These are phyloP conservation scores for Bombus waltoni DNA, from an alignment of 1,140 invertebrate species.

Conservation along the genomic window DNA sequence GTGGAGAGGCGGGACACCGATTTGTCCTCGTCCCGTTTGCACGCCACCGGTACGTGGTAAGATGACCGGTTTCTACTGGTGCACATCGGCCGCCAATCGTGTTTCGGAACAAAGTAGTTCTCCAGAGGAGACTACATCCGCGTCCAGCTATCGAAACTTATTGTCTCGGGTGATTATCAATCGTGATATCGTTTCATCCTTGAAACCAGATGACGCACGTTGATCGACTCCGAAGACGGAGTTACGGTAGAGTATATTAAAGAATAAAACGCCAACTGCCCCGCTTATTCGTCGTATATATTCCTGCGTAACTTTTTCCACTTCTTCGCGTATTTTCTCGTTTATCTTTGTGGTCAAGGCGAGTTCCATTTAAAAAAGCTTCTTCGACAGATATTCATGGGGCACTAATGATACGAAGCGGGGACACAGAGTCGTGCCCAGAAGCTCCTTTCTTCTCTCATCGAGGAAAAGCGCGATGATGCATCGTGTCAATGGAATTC, in stretches of 20 bases:
- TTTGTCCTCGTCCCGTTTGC: conserved; percentile 66
- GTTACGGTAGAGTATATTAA: conserved; percentile 9
- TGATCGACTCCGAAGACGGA: background rate
- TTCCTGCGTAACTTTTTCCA: background rate
- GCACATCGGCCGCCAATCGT: conserved; percentile 38
- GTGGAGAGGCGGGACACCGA: conserved; percentile 46
- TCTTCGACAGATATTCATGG: conserved; percentile 17
- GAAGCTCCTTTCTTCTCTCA: background rate
- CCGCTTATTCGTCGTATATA: background rate
- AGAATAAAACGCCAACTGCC: background rate
- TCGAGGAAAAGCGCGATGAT: background rate
- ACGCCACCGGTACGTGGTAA: conserved; percentile 45
- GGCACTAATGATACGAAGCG: conserved; percentile 1
- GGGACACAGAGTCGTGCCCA: background rate
- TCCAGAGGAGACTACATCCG: conserved; percentile 34
- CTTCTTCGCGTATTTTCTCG: background rate
- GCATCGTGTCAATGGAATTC: background rate
- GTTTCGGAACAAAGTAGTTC: conserved; percentile 44
- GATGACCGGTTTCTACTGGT: conserved; percentile 52
- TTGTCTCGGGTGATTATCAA: conserved; percentile 9
- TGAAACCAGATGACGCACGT: background rate
- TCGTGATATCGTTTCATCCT: background rate
- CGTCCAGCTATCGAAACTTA: conserved; percentile 18
- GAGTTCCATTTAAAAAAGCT: conserved; percentile 30
- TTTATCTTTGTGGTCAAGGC: conserved; percentile 34